Conservation (phyloP, 2,113 vertebrate genomes). For the Corythoichthys intestinalis region DNA sequence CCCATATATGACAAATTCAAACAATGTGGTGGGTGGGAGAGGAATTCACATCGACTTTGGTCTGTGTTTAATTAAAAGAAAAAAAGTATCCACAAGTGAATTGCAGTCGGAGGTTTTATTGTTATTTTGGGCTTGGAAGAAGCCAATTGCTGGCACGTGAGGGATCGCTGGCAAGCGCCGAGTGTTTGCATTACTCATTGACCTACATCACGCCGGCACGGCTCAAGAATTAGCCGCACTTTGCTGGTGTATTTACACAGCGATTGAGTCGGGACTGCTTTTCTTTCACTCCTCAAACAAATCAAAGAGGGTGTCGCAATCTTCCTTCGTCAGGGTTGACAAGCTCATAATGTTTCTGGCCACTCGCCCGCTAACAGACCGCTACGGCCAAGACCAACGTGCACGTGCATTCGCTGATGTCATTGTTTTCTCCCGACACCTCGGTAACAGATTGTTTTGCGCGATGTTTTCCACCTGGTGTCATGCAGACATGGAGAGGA, state of each 20-base stretch:
- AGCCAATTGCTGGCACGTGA: slow-evolving; percentile 14
- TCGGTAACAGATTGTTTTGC: slow-evolving; percentile 46
- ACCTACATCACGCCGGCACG: slow-evolving; percentile 31
- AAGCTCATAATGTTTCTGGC: slow-evolving; percentile 38
- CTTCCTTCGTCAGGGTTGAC: slow-evolving; percentile 23
- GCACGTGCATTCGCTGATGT: slow-evolving; percentile 45
- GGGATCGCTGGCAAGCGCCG: slow-evolving; percentile 17
- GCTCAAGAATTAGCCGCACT: slow-evolving; percentile 14
- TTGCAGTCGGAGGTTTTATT: slow-evolving; percentile 31
- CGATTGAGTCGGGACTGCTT: slow-evolving; percentile 14
- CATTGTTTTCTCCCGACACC: slow-evolving; percentile 41
- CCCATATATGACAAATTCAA: slow-evolving; percentile 10
- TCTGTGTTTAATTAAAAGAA: slow-evolving; percentile 9
- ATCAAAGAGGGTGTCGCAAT: slow-evolving; percentile 9
- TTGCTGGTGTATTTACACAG: slow-evolving; percentile 54
- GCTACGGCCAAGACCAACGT: slow-evolving; percentile 33
- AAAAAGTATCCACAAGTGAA: slow-evolving; percentile 11
- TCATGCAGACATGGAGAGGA: slow-evolving; percentile 10
- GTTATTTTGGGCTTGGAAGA: slow-evolving; percentile 18
- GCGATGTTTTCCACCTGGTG: slow-evolving; percentile 17
- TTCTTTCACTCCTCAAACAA: slow-evolving; percentile 2
- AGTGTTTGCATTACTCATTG: not conserved
- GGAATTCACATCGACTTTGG: slow-evolving; percentile 7
- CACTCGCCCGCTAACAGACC: slow-evolving; percentile 11
- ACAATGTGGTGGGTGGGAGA: slow-evolving; percentile 18